A percentile compares a stretch with the other conserved stretches of the same genome.
phyloP scores from a whole-genome alignment of 2,113 vertebrate genomes.

The Sinocyclocheilus maitianheensis region DNA sequence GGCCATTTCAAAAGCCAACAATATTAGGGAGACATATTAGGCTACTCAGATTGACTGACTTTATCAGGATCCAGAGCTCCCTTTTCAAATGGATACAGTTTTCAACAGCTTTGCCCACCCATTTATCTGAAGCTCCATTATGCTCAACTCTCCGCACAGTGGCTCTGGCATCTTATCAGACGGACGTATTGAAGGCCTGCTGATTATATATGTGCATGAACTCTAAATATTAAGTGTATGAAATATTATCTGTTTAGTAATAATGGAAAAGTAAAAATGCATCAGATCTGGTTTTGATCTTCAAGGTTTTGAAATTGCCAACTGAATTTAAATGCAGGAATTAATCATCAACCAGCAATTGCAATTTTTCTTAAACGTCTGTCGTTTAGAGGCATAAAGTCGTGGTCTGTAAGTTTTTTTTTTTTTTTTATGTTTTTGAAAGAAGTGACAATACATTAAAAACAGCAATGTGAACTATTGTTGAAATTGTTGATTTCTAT shows the following conservation, averaged over 20 bases:
- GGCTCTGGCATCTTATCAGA: conserved; percentile 16
- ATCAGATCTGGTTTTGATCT: neutral
- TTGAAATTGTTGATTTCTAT: no score
- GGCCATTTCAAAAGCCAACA: conserved; percentile 47
- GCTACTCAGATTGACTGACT: conserved; percentile 35
- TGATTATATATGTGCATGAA: conserved; percentile 4
- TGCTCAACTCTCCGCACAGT: neutral
- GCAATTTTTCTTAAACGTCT: neutral
- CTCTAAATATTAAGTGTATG: conserved; percentile 5
- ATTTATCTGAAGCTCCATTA: conserved; percentile 40
- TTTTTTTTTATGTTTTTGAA: no score
- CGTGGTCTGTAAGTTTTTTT: neutral
- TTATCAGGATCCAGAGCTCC: conserved; percentile 44
- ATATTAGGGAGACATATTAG: conserved; percentile 50
- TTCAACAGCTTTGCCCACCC: conserved; percentile 43
- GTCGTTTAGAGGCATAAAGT: neutral
- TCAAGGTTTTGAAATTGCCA: neutral
- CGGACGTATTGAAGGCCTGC: conserved; percentile 7
- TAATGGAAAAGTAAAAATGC: neutral
- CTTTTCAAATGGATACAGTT: conserved; percentile 48
- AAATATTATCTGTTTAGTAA: neutral
- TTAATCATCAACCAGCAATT: neutral
- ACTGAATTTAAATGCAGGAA: neutral
- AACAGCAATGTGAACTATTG: no score
- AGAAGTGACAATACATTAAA: no score